Evolutionary conservation across 2,113 vertebrate genomes (phyloP), one percentile per base, ranked within the genome.

Genomic region (Centrocercus urophasianus): DNA sequence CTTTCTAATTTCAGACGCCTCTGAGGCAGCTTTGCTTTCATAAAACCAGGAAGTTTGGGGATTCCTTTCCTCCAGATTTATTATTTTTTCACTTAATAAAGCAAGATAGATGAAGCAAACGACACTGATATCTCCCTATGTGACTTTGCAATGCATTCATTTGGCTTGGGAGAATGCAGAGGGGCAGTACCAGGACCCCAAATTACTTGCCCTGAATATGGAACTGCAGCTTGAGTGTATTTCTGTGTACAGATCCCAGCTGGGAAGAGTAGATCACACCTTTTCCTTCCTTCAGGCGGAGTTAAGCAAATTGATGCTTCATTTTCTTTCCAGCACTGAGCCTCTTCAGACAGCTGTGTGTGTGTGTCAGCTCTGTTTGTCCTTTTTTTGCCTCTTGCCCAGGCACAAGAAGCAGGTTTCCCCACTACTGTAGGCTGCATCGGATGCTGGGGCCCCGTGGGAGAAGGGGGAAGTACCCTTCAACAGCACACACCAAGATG

Each of bases 1-100:
- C 94, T 95, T 95, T 95, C 94, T 97, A 95, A 94, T 91, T 95
- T 82, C 73, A 90, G 91, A 69, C 12, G 2, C 83, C 45, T 78
- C 66, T 48, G 52, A 83, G 9, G 57, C 43, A 93, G 61, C 59
- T 89, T 91, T 84, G 30, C 32, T 86, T 72, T 66, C 5, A 2
- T 48, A 88, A 72, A 92, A 94, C 86, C 54, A 88, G 91, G 90
- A 94, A 95, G 73, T 82, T 78, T 86, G 92, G 94, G 94, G 88
- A 95, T 86, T 95, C 86, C 92, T 95, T 88, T 90, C 83, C 80
- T 67, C 30, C 24, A 22, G 61, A 91, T 64, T 1, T 64, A 15
- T 0, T 38, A 5, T 25, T 60, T 86, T 86, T 81, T 57, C 3
- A 0, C n/a, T 67, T 91, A 93, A 45, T 74, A 50, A 36, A 77